phyloP scores from a whole-genome alignment of 2,888 invertebrate genomes.

The Drosophila cognata region DNA sequence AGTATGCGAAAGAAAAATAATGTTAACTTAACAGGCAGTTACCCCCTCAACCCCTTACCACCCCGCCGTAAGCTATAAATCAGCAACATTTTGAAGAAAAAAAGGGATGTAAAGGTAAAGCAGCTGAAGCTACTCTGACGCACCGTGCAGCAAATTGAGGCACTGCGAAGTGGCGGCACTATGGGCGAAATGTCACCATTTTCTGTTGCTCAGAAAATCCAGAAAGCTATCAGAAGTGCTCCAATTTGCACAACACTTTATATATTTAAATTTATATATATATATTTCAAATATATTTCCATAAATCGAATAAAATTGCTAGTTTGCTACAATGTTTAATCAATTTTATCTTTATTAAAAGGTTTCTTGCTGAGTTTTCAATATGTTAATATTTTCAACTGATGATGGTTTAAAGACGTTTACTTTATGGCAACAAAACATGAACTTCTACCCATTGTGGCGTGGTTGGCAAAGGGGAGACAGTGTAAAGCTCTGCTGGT shows the following conservation, averaged over 20 bases:
- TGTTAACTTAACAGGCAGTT: conserved; percentile 65
- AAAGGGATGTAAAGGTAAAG: conserved; percentile 35
- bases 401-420: not conserved
- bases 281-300: not conserved
- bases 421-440: not conserved
- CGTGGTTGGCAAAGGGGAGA: conserved; percentile 5
- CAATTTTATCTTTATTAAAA: not conserved
- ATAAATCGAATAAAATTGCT: not conserved
- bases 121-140: conserved; percentile 21
- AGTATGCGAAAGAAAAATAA: conserved; percentile 5
- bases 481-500: conserved; percentile 30
- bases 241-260: not conserved
- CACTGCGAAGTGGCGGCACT: not conserved
- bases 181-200: not conserved
- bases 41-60: not conserved
- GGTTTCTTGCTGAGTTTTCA: not conserved
- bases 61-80: conserved; percentile 51
- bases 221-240: not conserved
- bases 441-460: not conserved
- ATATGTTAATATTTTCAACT: not conserved
- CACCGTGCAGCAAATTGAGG: conserved; percentile 20
- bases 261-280: too few relatives aligned
- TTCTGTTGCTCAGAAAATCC: not conserved
- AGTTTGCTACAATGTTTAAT: not conserved
- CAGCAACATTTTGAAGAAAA: conserved; percentile 64